These are phyloP conservation scores for Ashinkailepas kermadecensis DNA, from an alignment of 2,888 invertebrate genomes.

Conservation along the genomic window DNA sequence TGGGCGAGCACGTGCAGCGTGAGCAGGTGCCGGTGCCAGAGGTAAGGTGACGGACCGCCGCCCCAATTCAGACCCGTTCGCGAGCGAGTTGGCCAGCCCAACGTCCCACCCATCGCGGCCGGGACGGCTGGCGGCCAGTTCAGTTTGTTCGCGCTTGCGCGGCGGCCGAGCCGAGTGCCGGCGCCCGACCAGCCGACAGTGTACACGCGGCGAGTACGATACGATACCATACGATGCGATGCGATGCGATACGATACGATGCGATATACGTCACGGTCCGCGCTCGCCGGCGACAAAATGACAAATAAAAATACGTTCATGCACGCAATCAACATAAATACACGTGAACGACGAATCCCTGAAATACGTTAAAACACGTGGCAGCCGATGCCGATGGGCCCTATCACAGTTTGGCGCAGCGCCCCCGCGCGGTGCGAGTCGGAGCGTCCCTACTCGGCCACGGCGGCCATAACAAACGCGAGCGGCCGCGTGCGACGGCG, in stretches of 20 bases:
- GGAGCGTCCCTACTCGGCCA: neutral
- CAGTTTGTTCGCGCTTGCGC: neutral
- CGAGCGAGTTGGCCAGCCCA: too few species aligned
- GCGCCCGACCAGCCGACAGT: too few species aligned
- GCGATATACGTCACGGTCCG: too few species aligned
- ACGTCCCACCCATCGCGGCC: too few species aligned
- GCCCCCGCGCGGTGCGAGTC: neutral
- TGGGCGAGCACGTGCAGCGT: neutral
- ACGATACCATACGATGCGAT: too few species aligned
- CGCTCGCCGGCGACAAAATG: slow-evolving; percentile 5
- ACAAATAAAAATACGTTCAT: slow-evolving; percentile 21
- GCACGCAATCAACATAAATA: slow-evolving; percentile 22
- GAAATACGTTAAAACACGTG: slow-evolving; percentile 17
- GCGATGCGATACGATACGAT: too few species aligned
- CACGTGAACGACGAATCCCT: slow-evolving; percentile 16
- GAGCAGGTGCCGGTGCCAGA: neutral
- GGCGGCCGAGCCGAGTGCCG: too few species aligned
- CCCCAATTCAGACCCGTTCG: too few species aligned
- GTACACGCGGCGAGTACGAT: too few species aligned
- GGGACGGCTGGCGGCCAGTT: neutral
- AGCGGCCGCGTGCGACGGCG: neutral
- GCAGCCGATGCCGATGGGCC: neutral
- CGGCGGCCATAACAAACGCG: neutral
- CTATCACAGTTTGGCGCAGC: neutral
- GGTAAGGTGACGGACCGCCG: neutral